These are phyloP conservation scores for Drosophila nr. perissopoda DNA, from an alignment of 2,888 invertebrate species.

Conservation along the genomic window DNA sequence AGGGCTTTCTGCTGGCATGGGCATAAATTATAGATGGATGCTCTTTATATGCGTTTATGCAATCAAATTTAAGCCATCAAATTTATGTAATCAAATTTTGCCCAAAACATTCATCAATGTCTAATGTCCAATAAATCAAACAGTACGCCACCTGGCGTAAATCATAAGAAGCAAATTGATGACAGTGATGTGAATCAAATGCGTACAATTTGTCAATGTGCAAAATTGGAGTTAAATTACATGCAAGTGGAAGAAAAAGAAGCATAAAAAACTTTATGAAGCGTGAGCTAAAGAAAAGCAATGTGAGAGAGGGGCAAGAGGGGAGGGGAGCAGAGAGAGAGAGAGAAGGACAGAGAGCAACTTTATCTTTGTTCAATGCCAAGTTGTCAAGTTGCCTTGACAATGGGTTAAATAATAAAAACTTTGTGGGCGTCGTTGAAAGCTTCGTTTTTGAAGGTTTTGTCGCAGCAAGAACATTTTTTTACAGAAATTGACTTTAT, in stretches of 20 bases:
- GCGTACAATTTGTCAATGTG: constrained; percentile 35
- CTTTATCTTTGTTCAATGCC: constrained; percentile 19
- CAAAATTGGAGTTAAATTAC: constrained; percentile 22
- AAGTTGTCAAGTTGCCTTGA: constrained; percentile 57
- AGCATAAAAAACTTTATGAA: constrained; percentile 50
- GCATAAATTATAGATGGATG: constrained; percentile 24
- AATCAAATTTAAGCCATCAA: background rate
- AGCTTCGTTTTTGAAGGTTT: constrained; percentile 47
- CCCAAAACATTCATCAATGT: background rate
- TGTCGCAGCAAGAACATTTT: constrained; percentile 4
- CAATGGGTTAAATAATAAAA: constrained; percentile 55
- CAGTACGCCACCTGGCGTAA: constrained; percentile 37
- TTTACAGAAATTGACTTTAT: constrained; percentile 46
- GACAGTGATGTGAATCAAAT: constrained; percentile 48
- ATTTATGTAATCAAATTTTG: background rate
- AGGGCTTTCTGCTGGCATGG: background rate
- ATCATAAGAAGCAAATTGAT: constrained; percentile 39
- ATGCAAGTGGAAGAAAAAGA: constrained; percentile 10
- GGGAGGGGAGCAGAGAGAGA: background rate
- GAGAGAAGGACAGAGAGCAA: background rate
- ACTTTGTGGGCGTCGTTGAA: constrained; percentile 21
- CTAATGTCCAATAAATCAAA: constrained; percentile 11
- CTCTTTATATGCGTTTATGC: background rate
- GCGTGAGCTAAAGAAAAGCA: constrained; percentile 53
- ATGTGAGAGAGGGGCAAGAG: background rate